Percentiles rank a stretch among this genome's conserved stretches.
phyloP scores from a whole-genome alignment of 2,113 vertebrate species.

The Formicarius rufipectus region DNA sequence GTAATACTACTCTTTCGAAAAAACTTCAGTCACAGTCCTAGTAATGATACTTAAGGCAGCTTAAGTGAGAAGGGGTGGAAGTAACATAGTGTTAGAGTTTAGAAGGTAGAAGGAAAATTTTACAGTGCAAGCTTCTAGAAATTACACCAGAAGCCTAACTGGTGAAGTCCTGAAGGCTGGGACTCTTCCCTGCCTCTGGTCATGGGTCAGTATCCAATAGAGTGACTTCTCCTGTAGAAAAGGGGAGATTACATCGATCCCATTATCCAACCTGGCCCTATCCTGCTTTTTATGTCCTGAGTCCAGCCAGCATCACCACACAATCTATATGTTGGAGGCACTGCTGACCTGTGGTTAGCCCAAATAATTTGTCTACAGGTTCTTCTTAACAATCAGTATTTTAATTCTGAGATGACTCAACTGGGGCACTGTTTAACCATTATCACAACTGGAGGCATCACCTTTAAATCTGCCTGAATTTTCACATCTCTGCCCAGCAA shows the following conservation, averaged over 20 bases:
- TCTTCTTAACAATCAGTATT: background rate
- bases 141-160: background rate
- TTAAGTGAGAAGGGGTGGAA: background rate
- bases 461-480: background rate
- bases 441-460: fast-evolving
- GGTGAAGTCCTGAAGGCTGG: background rate
- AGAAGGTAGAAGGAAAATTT: background rate
- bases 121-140: background rate
- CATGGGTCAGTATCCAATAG: background rate
- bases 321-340: fast-evolving
- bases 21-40: background rate
- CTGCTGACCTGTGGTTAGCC: background rate
- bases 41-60: background rate
- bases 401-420: background rate
- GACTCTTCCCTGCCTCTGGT: background rate
- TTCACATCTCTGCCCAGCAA: background rate
- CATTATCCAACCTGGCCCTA: background rate
- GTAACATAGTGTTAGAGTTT: background rate
- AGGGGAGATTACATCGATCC: background rate
- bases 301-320: background rate
- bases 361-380: background rate
- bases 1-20: background rate
- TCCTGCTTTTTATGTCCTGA: background rate
- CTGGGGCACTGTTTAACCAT: background rate
- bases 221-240: background rate